Evolutionary conservation across 2,797 vertebrate genomes (phyloP).

Genomic region (Micropoecilia bifurca): DNA sequence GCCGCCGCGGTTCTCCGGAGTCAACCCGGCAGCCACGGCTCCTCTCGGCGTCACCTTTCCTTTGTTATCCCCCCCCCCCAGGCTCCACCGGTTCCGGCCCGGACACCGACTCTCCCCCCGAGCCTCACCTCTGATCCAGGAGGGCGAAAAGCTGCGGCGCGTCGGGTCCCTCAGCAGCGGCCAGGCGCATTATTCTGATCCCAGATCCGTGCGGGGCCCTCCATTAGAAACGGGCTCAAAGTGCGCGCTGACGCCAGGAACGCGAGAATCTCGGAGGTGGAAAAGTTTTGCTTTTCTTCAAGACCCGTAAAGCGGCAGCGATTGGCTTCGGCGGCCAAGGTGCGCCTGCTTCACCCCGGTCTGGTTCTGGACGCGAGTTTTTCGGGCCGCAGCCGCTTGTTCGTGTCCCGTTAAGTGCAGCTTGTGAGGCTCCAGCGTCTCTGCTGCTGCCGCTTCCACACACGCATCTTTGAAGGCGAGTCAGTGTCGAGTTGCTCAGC

Average conservation of each 20-base stretch:
- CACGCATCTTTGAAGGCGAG: conserved; percentile 74
- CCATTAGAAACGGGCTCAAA: conserved; percentile 82
- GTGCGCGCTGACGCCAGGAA: conserved; percentile 54
- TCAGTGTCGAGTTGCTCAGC: conserved; percentile 81
- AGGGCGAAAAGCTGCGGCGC: conserved; percentile 69
- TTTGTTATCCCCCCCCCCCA: conserved; percentile 15
- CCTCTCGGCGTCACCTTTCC: conserved; percentile 17
- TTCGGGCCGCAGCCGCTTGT: background rate
- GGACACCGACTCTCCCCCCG: background rate
- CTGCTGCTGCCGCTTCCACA: conserved; percentile 64
- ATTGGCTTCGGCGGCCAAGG: conserved; percentile 56
- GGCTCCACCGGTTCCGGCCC: conserved; percentile 14
- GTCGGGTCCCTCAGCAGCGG: conserved; percentile 64
- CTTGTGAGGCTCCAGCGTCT: conserved; percentile 42
- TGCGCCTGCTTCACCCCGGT: conserved; percentile 54
- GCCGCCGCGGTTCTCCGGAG: conserved; percentile 37
- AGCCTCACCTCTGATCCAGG: conserved; percentile 60
- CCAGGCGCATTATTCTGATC: conserved; percentile 76
- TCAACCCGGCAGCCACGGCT: background rate
- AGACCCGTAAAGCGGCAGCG: conserved; percentile 33
- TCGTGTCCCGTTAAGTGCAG: conserved; percentile 22
- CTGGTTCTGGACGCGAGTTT: background rate
- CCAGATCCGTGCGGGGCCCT: conserved; percentile 84
- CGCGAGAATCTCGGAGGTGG: conserved; percentile 48
- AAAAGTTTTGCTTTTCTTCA: conserved; percentile 23